Base-by-base conservation (phyloP, 2,797 vertebrate genomes). In the Pangasius djambal region DNA sequence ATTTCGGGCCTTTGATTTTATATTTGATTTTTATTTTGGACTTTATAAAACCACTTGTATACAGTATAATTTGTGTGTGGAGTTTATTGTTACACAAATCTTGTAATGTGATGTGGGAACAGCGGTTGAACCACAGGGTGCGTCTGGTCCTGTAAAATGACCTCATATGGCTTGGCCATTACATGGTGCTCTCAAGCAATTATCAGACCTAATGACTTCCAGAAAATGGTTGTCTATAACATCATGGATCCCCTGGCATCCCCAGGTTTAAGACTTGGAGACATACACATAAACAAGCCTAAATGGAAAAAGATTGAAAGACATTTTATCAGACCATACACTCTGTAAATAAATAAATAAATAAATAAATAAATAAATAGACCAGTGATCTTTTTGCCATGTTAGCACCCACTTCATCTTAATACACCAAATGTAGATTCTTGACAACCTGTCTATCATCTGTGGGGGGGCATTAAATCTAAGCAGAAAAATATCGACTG, bases 141-240 rank as follows among this genome's bases (percentile, higher is more conserved):
- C 20, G 25, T 81, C 55, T 37, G 78, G 78, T 59, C 9, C 22
- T 83, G 79, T 83, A 28, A 61, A 83, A 61, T 61, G 34, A 61
- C 79, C 79, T 83, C 79, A 83, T 40, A 83, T 28, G 57, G 34
- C 34, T 16, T 61, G 10, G 55, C 34, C 57, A 83, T 83, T 61
- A 37, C 79, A 83, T 1, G 10, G 57, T 61, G 34, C 20, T 40
- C 31, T 59, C 5, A 16, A 82, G 34, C 78, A 82, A 82, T 82
- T 61, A 37, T 25, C 55, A 37, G 52, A 40, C 20, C 0, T 61
- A 83, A 82, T 82, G 79, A 40, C 55, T 15, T 59, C 34, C 79
- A 82, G 52, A 20, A 40, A 37, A 59, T 37, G 31, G 52, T 5
- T 81, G 77, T 18, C 75, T 78, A 34, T 34, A 57, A 9, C 9